Evolutionary conservation across 2,797 vertebrate genomes (phyloP), one percentile per base, ranked within the genome.

Genomic region (Lepilemur septentrionalis): DNA sequence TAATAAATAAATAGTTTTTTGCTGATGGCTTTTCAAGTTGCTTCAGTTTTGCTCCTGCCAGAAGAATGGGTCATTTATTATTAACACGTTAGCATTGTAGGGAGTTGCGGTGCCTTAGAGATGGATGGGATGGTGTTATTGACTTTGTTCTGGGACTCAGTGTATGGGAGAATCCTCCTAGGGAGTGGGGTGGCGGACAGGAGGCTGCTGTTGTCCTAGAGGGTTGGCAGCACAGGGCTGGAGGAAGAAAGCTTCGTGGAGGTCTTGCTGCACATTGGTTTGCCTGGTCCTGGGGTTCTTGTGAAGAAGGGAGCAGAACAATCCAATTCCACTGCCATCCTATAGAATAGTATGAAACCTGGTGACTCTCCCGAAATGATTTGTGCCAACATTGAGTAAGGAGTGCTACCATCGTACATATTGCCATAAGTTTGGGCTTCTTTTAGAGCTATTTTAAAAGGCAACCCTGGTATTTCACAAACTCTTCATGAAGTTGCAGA

Each of bases 21-120:
- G 93, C 98, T 98, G 98, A 98, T 98, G 98, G 98, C 98, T 98
- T 98, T 98, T 98, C 97, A 98, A 98, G 98, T 98, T 67, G 92
- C 97, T 98, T 98, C 87, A 97, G 96, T 95, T 98, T 98, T 96
- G 61, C 82, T 98, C 91, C 73, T 98, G 97, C 97, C 98, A 98
- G 98, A 97, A 94, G 97, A 98, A 59, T 63, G 91, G 94, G 92
- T 96, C 95, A 96, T 97, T 98, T 97, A 97, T 98, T 98, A 98
- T 98, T 98, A 98, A 97, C 97, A 97, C 95, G 96, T 98, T 98
- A 98, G 96, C 92, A 94, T 98, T 98, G 97, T 95, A 97, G 97
- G 96, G 96, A 92, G 96, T 97, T 52, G 12, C 80, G 89, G 61
- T 96, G 57, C 96, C 94, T 97, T 90, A 95, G 97, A 69, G 50